Base-by-base conservation (phyloP, 2,797 vertebrate genomes). In the Microctenopoma steveboyesi region DNA sequence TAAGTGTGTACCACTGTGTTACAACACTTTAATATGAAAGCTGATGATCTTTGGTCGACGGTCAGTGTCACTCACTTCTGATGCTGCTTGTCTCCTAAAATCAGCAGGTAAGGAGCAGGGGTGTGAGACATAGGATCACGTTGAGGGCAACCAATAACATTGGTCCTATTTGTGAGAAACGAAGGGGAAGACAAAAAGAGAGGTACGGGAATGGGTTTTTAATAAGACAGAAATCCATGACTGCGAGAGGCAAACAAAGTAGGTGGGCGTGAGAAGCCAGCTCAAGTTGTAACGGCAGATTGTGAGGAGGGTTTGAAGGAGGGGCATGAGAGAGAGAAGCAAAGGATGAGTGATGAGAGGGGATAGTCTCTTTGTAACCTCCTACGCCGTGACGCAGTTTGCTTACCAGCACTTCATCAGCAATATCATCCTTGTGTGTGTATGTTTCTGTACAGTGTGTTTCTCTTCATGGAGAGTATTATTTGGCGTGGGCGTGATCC, bases 331-430 rank as follows among this genome's bases (percentile, higher is more conserved):
- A 28, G 74, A 77, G 70, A 61, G 74, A 66, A 52, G 56, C 49
- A 80, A 68, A 71, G 46, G 46, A 81, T 83, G 79, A 89, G 53
- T 43, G 60, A 87, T 86, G 83, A 86, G 76, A 47, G 72, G 45
- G 50, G 43, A 22, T 68, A 68, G 70, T 85, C 77, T 76, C 48
- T 15, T 42, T 27, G 45, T 82, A 78, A 84, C 87, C 84, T 85
- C 69, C 66, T 51, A 30, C 51, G 64, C 49, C 35, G 50, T 84
- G 80, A 83, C 69, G 60, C 59, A 87, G 61, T 39, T 64, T 80
- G 78, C 88, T 89, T 82, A 79, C 78, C 46, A 48, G 74, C 70
- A 63, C 81, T 69, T 74, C 68, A 83, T 79, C 70, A 84, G 59
- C 79, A 75, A 48, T 68, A 72, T 76, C 63, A 28, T 82, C 71